A percentile compares a stretch with the other conserved stretches of the same genome.
These are phyloP conservation scores for Enoplosus armatus DNA, from an alignment of 2,797 vertebrate species.

Conservation along the genomic window DNA sequence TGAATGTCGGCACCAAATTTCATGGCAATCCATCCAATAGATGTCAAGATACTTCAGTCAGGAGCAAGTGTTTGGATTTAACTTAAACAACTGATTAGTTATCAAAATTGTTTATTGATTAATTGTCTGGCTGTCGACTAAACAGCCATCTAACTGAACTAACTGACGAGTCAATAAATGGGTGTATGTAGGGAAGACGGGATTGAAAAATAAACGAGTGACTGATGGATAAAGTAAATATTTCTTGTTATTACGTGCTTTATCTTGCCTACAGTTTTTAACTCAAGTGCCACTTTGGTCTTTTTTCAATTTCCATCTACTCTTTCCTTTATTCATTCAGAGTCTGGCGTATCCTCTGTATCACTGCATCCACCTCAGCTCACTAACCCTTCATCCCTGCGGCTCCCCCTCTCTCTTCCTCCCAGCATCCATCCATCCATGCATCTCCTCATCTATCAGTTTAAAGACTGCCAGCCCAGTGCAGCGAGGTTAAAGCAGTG, in stretches of 20 bases:
- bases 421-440: conserved; percentile 49
- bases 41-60: not conserved
- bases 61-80: not conserved
- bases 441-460: conserved; percentile 50
- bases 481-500: conserved; percentile 50
- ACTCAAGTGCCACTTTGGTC: too few relatives aligned
- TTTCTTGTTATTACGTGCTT: not conserved
- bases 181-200: not conserved
- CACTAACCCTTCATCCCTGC: conserved; percentile 14
- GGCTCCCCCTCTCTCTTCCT: conserved; percentile 16
- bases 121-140: not conserved
- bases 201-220: conserved; percentile 4
- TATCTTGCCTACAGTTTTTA: not conserved
- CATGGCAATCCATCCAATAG: not conserved
- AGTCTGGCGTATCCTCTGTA: not conserved
- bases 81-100: not conserved
- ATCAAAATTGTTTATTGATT: not conserved
- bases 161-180: not conserved
- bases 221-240: not conserved
- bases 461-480: conserved; percentile 37
- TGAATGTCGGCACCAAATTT: not conserved
- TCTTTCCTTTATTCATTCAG: not conserved
- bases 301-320: not conserved
- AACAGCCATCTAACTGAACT: too few relatives aligned
- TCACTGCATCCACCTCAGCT: conserved; percentile 16